Evolutionary conservation across 2,797 vertebrate species (phyloP).

Genomic region (Tachyglossus aculeatus): DNA sequence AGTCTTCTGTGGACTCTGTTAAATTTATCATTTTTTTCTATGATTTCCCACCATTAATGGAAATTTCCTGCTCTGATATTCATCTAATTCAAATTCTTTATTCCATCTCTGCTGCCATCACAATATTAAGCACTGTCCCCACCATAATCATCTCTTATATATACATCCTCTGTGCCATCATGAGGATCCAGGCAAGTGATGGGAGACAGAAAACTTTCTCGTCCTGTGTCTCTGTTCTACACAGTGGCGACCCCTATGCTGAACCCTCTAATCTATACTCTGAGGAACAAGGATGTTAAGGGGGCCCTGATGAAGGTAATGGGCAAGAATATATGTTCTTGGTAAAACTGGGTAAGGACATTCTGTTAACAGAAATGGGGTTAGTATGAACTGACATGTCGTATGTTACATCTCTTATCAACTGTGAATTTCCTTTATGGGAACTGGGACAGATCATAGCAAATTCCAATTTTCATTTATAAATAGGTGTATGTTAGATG

Average conservation of each 20-base stretch:
- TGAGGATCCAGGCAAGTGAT: constrained; percentile 30
- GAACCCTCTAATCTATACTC: constrained; percentile 61
- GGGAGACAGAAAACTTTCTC: constrained; percentile 54
- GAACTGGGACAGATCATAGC: too few relatives aligned
- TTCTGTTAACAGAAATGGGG: too few relatives aligned
- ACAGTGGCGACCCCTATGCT: constrained; percentile 55
- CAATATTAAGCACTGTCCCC: constrained; percentile 25
- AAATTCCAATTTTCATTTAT: too few relatives aligned
- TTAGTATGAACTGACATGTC: too few relatives aligned
- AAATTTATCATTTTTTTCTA: constrained; percentile 58
- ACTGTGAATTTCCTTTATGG: too few relatives aligned
- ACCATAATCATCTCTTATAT: constrained; percentile 46
- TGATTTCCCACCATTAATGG: constrained; percentile 15
- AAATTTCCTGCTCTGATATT: constrained; percentile 53
- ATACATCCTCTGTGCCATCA: constrained; percentile 43
- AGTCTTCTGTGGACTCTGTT: constrained; percentile 46
- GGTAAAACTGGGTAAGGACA: too few relatives aligned
- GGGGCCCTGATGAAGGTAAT: constrained; percentile 12
- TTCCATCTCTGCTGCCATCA: constrained; percentile 34
- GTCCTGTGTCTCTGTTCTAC: constrained; percentile 62
- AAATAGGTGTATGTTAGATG: too few relatives aligned
- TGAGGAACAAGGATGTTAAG: constrained; percentile 55
- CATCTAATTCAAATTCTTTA: constrained; percentile 24
- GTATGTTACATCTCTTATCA: too few relatives aligned
- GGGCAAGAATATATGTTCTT: too few relatives aligned